Base-by-base conservation (phyloP, 92 coral and sea anemone genomes). In the Zoanthus solanderi region DNA sequence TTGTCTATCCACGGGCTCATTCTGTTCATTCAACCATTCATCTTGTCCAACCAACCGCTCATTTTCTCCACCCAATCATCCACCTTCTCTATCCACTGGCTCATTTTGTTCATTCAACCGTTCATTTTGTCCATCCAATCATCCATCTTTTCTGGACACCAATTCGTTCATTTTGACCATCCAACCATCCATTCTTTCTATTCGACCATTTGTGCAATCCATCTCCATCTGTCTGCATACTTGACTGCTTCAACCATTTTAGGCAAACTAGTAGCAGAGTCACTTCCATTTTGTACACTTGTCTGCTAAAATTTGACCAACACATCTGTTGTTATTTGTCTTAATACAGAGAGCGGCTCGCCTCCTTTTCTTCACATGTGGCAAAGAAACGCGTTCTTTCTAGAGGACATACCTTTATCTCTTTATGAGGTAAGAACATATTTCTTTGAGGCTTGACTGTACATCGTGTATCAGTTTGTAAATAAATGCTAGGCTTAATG, bases 301-400 rank as follows among this genome's bases (percentile, higher is more conserved):
- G 6, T 50, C 9, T 7, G 10, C 12, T 50, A 7, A 45, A 37
- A 10, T 15, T 34, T 72, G 11, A 32, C 32, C n/a, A 72, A 44
- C 9, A 23, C 9, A 72, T 72, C n/a, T 72, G 52, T 15, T 34
- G 2, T 9, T 72, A n/a, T 32, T 37, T 46, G 9, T 17, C 45
- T 10, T 32, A n/a, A 29, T 72, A 3, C 76, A 72, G 76, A 32
- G 45, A 30, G 18, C 31, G 46, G 76, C 12, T 46, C 45, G 52
- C 18, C 76, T 4, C 46, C 2, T 13, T 72, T 72, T 72, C 50
- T 0, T 37, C 45, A 72, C 76, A 10, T 72, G 50, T 72, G 76
- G 76, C 76, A 29, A 72, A 72, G 76, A 72, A 72, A 72, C 50
- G 76, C 76, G 12, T 72, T 72, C 9, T 44, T 30, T 72, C 15